These are phyloP conservation scores for Echinarachnius parma DNA, from an alignment of 53 echinoderm and acorn worm genomes.

Conservation along the genomic window DNA sequence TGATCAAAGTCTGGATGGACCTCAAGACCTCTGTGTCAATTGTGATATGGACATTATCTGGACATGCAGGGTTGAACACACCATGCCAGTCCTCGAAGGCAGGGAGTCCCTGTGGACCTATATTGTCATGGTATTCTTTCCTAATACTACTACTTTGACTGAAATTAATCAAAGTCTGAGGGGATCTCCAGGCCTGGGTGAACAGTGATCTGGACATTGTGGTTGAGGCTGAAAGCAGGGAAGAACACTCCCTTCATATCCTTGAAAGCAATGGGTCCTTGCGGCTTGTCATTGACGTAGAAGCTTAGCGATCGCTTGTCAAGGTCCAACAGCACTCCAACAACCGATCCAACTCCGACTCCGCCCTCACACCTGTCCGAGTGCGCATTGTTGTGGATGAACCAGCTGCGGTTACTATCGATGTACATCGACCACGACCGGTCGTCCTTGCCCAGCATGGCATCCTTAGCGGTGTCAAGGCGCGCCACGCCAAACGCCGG, in stretches of 20 bases:
- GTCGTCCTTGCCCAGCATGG: slow-evolving; percentile 97
- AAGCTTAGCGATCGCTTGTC: slow-evolving; percentile 77
- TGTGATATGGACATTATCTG: too few relatives aligned
- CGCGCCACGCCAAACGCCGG: slow-evolving; percentile 96
- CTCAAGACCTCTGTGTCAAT: too few relatives aligned
- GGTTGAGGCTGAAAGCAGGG: slow-evolving; percentile 91
- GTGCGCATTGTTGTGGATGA: slow-evolving; percentile 96
- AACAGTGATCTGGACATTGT: slow-evolving; percentile 93
- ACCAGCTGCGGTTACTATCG: slow-evolving; percentile 99
- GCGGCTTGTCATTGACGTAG: slow-evolving; percentile 83
- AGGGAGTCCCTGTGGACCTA: too few relatives aligned
- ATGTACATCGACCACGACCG: slow-evolving; percentile 99
- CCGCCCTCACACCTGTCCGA: slow-evolving; percentile 93
- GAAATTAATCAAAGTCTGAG: slow-evolving; percentile 60
- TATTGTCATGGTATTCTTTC: too few relatives aligned
- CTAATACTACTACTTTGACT: neutral
- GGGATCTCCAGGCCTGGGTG: slow-evolving; percentile 96
- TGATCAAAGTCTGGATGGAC: too few relatives aligned
- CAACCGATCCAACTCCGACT: slow-evolving; percentile 80
- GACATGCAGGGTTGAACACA: too few relatives aligned
- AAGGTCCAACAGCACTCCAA: slow-evolving; percentile 90
- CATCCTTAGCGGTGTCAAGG: slow-evolving; percentile 82
- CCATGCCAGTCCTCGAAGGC: too few relatives aligned
- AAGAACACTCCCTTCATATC: slow-evolving; percentile 91
- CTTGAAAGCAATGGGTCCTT: slow-evolving; percentile 88